Conservation (phyloP, 2,888 invertebrate genomes). For the Parapristionchus giblindavisi region DNA sequence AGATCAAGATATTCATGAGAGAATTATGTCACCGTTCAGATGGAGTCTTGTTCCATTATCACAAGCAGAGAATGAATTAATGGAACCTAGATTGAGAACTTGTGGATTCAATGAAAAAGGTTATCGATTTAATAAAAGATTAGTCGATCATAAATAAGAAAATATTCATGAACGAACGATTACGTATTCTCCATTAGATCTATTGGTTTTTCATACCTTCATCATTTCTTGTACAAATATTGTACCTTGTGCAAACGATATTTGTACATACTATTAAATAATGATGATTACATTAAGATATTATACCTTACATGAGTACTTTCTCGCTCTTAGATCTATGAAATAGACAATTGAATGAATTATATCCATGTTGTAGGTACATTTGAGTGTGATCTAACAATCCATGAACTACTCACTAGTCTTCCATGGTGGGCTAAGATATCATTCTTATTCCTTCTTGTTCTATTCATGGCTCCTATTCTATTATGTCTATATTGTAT, state of each 20-base stretch:
- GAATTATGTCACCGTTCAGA: constrained; percentile 16
- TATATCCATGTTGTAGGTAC: constrained; percentile 35
- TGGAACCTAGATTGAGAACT: constrained; percentile 54
- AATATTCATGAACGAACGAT: too few species aligned
- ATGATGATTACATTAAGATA: too few species aligned
- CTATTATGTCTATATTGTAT: constrained; percentile 29
- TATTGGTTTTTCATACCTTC: too few species aligned
- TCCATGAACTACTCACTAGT: constrained; percentile 45
- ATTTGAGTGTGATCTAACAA: constrained; percentile 56
- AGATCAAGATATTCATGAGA: neutral
- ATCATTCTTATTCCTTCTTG: constrained; percentile 4
- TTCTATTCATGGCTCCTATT: neutral
- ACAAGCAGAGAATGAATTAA: constrained; percentile 55
- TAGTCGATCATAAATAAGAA: neutral
- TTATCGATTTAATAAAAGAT: neutral
- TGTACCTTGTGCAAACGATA: too few species aligned
- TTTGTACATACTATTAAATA: too few species aligned
- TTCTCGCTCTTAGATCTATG: too few species aligned
- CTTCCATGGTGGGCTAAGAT: constrained; percentile 41
- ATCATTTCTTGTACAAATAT: too few species aligned
- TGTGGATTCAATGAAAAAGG: constrained; percentile 59
- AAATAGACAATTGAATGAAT: neutral
- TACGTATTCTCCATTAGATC: too few species aligned
- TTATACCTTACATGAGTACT: too few species aligned
- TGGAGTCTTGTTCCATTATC: constrained; percentile 59